Conservation (phyloP, 2,797 vertebrate species). For the Phoeniculus purpureus region DNA sequence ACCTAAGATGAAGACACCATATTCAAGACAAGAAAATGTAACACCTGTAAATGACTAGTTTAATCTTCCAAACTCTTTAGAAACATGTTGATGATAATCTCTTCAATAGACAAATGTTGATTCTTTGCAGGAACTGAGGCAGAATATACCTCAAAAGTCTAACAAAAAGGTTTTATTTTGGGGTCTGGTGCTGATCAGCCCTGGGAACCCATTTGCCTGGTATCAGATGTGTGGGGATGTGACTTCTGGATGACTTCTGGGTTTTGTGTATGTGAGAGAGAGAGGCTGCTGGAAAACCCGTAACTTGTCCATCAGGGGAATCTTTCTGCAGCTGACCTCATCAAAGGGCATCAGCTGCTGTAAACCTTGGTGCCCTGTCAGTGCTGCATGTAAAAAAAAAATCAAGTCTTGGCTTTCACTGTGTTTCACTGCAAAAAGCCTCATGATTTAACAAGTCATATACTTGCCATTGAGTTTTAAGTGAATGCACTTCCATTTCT, state of each 20-base stretch:
- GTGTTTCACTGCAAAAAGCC: background rate
- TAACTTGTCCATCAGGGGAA: background rate
- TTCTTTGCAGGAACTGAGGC: background rate
- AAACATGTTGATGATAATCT: background rate
- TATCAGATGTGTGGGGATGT: rapidly evolving
- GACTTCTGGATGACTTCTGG: too few species aligned
- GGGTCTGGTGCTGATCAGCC: background rate
- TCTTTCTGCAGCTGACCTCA: background rate
- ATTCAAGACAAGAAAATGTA: background rate
- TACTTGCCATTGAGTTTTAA: background rate
- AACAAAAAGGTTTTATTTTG: background rate
- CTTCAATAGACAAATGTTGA: background rate
- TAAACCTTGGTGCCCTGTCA: background rate
- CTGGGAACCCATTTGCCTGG: background rate
- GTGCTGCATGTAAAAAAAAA: background rate
- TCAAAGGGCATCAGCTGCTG: background rate
- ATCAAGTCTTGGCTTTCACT: background rate
- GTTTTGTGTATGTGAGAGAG: rapidly evolving
- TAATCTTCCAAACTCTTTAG: background rate
- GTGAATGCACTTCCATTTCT: background rate
- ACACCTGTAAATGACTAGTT: background rate
- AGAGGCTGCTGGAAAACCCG: background rate
- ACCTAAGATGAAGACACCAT: background rate
- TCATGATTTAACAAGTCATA: background rate
- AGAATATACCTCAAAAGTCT: background rate